A percentile compares a stretch with the other conserved stretches of the same genome.
Conservation (phyloP, 2,797 vertebrate genomes). For the Microtus agrestis region DNA sequence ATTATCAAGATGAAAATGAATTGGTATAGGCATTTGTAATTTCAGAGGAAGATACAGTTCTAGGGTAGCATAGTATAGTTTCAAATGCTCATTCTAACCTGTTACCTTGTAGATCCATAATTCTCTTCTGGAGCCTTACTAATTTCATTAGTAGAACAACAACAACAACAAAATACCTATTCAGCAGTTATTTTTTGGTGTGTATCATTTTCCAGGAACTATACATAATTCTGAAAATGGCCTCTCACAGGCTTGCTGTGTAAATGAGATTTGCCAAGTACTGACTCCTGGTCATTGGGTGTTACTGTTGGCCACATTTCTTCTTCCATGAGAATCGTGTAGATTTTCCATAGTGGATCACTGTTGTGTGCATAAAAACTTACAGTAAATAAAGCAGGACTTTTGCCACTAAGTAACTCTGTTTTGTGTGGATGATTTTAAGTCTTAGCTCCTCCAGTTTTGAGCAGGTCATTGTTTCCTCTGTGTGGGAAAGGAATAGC, state of each 20-base stretch:
- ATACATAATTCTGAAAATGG: constrained; percentile 28
- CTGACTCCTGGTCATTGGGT: background rate
- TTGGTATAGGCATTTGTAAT: background rate
- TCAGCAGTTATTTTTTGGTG: background rate
- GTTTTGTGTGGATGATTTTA: background rate
- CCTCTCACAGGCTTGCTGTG: background rate
- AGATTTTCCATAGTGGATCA: background rate
- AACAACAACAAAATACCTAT: background rate
- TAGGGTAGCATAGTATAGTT: background rate
- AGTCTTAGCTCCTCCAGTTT: constrained; percentile 15
- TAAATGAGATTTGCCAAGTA: constrained; percentile 2
- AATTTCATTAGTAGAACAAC: background rate
- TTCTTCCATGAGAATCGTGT: background rate
- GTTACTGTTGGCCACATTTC: constrained; percentile 19
- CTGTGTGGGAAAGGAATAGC: background rate
- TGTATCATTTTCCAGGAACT: background rate
- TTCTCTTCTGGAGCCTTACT: background rate
- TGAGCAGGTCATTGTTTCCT: constrained; percentile 1
- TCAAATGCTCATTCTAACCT: background rate
- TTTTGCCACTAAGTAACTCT: constrained; percentile 10
- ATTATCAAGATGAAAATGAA: constrained; percentile 9
- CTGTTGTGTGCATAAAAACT: background rate
- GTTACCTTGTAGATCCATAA: background rate
- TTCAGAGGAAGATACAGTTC: constrained; percentile 10
- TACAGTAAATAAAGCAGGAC: background rate